These are phyloP conservation scores for Pangasianodon hypophthalmus DNA, from an alignment of 2,113 vertebrate genomes.

Conservation along the genomic window DNA sequence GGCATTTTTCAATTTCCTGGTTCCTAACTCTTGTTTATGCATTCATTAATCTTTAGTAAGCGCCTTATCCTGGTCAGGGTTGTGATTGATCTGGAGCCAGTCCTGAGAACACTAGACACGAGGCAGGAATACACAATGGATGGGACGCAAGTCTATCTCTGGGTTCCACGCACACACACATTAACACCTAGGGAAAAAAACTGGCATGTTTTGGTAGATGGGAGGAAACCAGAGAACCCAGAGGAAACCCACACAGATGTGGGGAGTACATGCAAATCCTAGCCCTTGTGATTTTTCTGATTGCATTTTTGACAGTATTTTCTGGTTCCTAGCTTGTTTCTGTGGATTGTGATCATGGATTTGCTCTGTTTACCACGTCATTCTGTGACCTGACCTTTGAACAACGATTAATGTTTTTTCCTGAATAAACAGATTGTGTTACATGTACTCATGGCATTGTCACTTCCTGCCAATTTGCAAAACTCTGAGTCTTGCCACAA, in stretches of 20 bases:
- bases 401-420: background rate
- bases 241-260: background rate
- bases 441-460: background rate
- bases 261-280: background rate
- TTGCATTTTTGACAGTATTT: too few relatives aligned
- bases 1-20: background rate
- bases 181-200: background rate
- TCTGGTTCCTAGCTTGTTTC: background rate
- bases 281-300: background rate
- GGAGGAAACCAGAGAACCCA: background rate
- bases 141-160: background rate
- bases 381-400: background rate
- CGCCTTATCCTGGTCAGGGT: background rate
- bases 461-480: background rate
- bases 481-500: background rate
- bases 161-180: background rate
- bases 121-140: background rate
- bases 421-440: background rate
- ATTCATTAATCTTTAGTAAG: background rate
- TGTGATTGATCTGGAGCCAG: background rate
- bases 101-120: background rate
- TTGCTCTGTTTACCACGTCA: background rate
- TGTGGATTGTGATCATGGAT: background rate
- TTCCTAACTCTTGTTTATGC: background rate
- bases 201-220: background rate